Evolutionary conservation across 2,888 invertebrate genomes (phyloP), one percentile per base, ranked within the genome.

Genomic region (Apotomis capreana): DNA sequence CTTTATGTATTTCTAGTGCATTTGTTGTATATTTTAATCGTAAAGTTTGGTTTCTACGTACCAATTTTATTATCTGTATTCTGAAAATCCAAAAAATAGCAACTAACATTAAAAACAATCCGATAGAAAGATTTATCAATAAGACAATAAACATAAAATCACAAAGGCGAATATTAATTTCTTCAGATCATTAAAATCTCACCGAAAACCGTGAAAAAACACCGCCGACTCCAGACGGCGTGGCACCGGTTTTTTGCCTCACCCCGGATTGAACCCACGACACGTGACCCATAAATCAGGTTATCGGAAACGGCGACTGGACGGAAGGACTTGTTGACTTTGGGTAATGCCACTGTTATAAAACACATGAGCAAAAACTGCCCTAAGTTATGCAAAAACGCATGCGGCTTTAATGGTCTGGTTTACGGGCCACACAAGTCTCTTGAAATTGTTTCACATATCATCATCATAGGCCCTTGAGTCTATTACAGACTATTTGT

Each of bases 211-310:
- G 40, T 8, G 60, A 52, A 59, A 73, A 70, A 73, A 57, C n/a
- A 49, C 26, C 9, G 8, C 8, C 26, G n/a, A 40, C 40, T 40
- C 57, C 84, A 90, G 90, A 90, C 90, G 73, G 89, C 87, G 75
- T 87, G 90, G 89, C 90, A 86, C 89, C 89, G 74, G 81, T 77
- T 88, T 90, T 89, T 89, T 89, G 82, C 68, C 46, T 36, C 65
- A 26, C 65, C 67, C 40, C 15, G 68, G 74, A 72, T 67, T 72
- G 70, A 73, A 76, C 78, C 80, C 76, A 75, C 76, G 80, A 83
- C 86, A 83, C 83, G 84, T 85, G 84, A 80, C 76, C 80, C 65
- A 89, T 89, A 87, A 87, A 89, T 90, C 83, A 77, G 74, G 69
- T 68, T 75, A 79, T 80, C 89, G 88, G 89, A 89, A 87, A 87